phyloP scores from a whole-genome alignment of 2,113 vertebrate genomes.

The Danionella cerebrum region DNA sequence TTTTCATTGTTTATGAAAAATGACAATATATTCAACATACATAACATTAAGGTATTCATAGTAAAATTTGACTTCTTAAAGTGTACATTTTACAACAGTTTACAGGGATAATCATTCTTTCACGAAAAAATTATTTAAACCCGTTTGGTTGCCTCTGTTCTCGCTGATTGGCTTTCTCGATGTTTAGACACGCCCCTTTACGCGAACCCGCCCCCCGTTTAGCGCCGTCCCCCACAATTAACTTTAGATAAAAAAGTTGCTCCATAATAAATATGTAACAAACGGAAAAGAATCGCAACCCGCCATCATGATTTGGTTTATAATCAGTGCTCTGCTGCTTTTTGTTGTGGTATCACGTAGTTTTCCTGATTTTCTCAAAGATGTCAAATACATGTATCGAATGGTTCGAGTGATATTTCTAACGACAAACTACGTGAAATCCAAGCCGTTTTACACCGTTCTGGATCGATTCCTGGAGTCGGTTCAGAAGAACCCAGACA shows the following conservation, averaged over 20 bases:
- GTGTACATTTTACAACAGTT: too few species aligned
- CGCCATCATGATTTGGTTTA: conserved; percentile 10
- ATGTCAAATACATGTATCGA: background rate
- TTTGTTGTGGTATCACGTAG: background rate
- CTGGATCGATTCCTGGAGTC: conserved; percentile 42
- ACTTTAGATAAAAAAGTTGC: background rate
- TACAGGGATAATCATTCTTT: too few species aligned
- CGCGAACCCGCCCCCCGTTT: too few species aligned
- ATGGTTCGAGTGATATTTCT: background rate
- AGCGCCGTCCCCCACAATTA: background rate
- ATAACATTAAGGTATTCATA: too few species aligned
- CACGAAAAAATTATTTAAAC: too few species aligned
- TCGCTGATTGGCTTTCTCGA: too few species aligned
- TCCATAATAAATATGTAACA: background rate
- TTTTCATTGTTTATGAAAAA: too few species aligned
- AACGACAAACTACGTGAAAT: background rate
- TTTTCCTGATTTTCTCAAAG: conserved; percentile 57
- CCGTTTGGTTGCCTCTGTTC: too few species aligned
- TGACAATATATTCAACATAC: too few species aligned
- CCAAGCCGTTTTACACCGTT: conserved; percentile 46
- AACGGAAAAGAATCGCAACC: background rate
- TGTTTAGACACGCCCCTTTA: too few species aligned
- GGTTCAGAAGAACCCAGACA: conserved; percentile 43
- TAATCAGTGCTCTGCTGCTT: conserved; percentile 12
- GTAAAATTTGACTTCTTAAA: too few species aligned